Conservation (phyloP, 1,140 invertebrate species). For the Odontomachus brunneus region DNA sequence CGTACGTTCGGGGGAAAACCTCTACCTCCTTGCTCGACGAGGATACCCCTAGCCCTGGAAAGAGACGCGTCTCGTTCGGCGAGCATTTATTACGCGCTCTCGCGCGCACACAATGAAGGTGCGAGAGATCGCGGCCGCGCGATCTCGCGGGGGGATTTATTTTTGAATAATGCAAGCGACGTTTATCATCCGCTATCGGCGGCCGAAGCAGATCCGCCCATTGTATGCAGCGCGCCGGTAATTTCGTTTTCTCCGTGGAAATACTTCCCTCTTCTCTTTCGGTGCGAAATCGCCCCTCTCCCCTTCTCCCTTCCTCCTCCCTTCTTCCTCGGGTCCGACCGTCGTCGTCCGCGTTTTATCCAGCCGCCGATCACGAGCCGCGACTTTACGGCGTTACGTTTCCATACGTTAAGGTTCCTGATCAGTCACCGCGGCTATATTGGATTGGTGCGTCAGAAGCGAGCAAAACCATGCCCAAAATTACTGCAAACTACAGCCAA, state of each 20-base stretch:
- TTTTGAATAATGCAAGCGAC: constrained; percentile 57
- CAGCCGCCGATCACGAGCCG: constrained; percentile 5
- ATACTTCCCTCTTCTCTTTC: constrained; percentile 33
- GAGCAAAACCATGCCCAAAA: no score
- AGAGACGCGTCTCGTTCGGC: constrained; percentile 12
- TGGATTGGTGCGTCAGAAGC: no score
- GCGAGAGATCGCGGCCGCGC: constrained; percentile 14
- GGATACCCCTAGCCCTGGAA: neutral
- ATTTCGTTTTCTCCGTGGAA: constrained; percentile 38
- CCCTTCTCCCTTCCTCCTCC: no score
- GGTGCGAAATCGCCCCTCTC: constrained; percentile 15
- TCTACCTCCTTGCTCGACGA: no score
- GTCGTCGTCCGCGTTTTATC: neutral
- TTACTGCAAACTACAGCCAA: no score
- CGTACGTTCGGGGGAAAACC: no score
- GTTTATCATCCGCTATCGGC: constrained; percentile 59
- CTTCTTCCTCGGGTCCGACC: no score
- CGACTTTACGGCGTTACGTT: no score
- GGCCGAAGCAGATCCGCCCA: constrained; percentile 52
- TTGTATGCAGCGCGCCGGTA: constrained; percentile 50
- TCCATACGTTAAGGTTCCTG: no score
- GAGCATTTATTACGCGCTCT: constrained; percentile 45
- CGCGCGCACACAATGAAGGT: constrained; percentile 14
- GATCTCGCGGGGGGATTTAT: constrained; percentile 50
- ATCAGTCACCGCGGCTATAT: no score